Percentiles rank a stretch among this genome's conserved stretches.
phyloP scores from a whole-genome alignment of 2,888 invertebrate species.

The Cristatella mucedo region DNA sequence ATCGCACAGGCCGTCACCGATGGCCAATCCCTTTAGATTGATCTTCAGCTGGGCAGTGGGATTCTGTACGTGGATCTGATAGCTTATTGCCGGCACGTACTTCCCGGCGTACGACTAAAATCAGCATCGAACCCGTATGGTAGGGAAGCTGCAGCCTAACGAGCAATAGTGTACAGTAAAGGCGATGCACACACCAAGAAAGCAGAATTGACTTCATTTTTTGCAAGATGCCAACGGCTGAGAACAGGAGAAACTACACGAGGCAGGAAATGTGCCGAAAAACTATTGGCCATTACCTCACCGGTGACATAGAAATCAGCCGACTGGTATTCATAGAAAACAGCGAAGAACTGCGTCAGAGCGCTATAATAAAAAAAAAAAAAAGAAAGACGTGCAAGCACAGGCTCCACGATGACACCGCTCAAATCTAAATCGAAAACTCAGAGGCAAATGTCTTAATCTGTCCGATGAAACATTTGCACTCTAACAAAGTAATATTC shows the following conservation, averaged over 20 bases:
- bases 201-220: too few species aligned
- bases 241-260: too few species aligned
- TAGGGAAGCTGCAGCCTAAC: background rate
- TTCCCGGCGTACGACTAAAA: constrained; percentile 44
- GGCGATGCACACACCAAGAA: too few species aligned
- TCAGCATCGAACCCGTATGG: background rate
- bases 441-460: too few species aligned
- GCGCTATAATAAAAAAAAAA: too few species aligned
- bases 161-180: too few species aligned
- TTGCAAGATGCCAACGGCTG: too few species aligned
- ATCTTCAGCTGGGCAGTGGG: constrained; percentile 17
- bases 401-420: background rate
- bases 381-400: constrained; percentile 7
- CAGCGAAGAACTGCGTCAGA: constrained; percentile 56
- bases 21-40: constrained; percentile 27
- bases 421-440: too few species aligned
- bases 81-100: constrained; percentile 55
- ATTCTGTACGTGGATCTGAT: constrained; percentile 23
- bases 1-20: constrained; percentile 32
- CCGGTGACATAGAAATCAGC: constrained; percentile 73
- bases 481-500: too few species aligned
- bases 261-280: too few species aligned
- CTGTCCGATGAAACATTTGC: too few species aligned
- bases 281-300: constrained; percentile 42
- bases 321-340: constrained; percentile 57